These are phyloP conservation scores for Hassar affinis DNA, from an alignment of 2,113 vertebrate genomes.

Conservation along the genomic window DNA sequence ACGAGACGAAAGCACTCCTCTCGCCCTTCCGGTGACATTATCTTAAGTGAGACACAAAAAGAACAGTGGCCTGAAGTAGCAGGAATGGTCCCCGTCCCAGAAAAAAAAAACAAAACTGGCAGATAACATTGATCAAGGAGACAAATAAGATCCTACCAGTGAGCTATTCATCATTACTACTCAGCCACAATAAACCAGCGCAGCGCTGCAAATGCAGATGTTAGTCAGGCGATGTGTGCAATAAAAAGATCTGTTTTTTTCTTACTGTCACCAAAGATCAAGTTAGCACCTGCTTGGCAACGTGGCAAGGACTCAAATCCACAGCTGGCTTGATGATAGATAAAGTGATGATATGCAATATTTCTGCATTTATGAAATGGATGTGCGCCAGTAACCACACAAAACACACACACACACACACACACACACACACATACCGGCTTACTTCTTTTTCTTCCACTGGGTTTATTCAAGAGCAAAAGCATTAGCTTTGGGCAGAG, in stretches of 20 bases:
- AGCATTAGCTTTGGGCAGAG: constrained; percentile 51
- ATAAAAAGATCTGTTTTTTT: constrained; percentile 37
- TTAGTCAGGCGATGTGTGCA: constrained; percentile 18
- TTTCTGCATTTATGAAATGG: constrained; percentile 32
- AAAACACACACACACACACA: constrained; percentile 25
- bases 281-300: constrained; percentile 35
- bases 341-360: constrained; percentile 23
- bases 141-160: constrained; percentile 58
- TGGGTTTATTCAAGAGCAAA: constrained; percentile 54
- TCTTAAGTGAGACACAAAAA: constrained; percentile 66
- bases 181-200: constrained; percentile 48
- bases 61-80: constrained; percentile 60
- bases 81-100: constrained; percentile 40
- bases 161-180: constrained; percentile 61
- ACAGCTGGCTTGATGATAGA: constrained; percentile 9
- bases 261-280: constrained; percentile 11
- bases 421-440: constrained; percentile 54
- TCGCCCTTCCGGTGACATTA: constrained; percentile 65
- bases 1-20: constrained; percentile 59
- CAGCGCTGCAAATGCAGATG: constrained; percentile 42
- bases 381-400: background rate
- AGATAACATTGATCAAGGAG: constrained; percentile 69
- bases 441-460: constrained; percentile 62
- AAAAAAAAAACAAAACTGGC: constrained; percentile 23
- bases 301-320: background rate